Conservation (phyloP, 2,797 vertebrate genomes). For the Lepilemur septentrionalis region DNA sequence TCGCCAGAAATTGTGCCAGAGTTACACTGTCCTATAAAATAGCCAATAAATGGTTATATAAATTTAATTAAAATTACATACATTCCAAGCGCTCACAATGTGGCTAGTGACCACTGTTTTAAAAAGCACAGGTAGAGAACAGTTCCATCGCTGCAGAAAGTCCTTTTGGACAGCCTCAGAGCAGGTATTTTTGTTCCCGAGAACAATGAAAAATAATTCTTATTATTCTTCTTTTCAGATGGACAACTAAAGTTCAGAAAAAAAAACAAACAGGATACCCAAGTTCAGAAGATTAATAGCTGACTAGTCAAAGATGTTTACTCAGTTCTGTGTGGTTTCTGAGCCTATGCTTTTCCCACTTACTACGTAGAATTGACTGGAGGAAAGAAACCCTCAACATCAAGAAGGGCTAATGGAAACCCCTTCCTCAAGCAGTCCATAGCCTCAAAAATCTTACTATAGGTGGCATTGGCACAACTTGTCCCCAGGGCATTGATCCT, state of each 20-base stretch:
- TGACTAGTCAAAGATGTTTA: neutral
- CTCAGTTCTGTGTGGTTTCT: neutral
- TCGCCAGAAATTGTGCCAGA: neutral
- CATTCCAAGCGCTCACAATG: neutral
- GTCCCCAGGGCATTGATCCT: neutral
- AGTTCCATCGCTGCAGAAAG: neutral
- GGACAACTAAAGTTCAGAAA: neutral
- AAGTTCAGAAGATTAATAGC: neutral
- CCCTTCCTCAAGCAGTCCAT: no score
- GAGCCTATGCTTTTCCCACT: neutral
- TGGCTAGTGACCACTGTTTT: neutral
- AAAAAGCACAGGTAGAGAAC: neutral
- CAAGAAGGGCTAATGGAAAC: neutral
- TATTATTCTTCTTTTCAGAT: neutral
- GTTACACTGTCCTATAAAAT: neutral
- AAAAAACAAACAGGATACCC: neutral
- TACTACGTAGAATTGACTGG: fast-evolving
- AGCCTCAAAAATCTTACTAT: neutral
- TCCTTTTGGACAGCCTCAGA: neutral
- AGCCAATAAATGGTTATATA: neutral
- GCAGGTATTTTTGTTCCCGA: neutral
- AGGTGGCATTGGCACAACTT: neutral
- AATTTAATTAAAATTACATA: neutral
- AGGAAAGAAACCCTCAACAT: neutral
- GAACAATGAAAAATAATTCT: neutral